phyloP scores from a whole-genome alignment of 2,113 vertebrate genomes.

The Fukomys damarensis region DNA sequence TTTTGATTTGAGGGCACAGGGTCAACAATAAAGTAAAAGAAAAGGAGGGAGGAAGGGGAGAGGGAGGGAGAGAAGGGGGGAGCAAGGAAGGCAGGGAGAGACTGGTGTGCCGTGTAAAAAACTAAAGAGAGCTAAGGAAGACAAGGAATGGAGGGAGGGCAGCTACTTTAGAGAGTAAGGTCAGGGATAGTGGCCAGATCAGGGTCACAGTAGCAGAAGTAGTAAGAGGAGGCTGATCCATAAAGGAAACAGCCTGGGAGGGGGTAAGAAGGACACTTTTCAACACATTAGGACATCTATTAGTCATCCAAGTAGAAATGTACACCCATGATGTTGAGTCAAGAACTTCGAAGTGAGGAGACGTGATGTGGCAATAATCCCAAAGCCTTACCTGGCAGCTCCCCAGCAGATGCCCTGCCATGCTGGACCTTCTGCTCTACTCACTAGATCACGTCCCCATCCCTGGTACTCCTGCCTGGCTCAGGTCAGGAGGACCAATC shows the following conservation, averaged over 20 bases:
- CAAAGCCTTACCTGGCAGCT: background rate
- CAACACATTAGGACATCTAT: background rate
- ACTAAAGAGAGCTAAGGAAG: background rate
- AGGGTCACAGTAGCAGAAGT: accelerated
- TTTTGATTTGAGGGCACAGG: background rate
- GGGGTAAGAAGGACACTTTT: background rate
- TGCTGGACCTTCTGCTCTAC: background rate
- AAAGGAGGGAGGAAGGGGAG: background rate
- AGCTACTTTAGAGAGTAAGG: background rate
- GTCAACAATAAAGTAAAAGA: background rate
- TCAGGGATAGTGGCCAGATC: background rate
- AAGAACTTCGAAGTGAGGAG: background rate
- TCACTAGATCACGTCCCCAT: background rate
- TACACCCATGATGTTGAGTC: background rate
- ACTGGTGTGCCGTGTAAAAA: background rate
- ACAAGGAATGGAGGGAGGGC: background rate
- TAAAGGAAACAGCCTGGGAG: background rate
- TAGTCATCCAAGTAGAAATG: background rate
- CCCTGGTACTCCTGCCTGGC: background rate
- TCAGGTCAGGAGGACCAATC: background rate
- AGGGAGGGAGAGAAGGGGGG: background rate
- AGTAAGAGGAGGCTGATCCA: background rate
- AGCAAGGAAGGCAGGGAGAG: accelerated
- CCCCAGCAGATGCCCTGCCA: background rate
- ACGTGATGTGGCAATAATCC: accelerated